Conservation (phyloP, 2,888 invertebrate species). For the Aspidiotus destructor region DNA sequence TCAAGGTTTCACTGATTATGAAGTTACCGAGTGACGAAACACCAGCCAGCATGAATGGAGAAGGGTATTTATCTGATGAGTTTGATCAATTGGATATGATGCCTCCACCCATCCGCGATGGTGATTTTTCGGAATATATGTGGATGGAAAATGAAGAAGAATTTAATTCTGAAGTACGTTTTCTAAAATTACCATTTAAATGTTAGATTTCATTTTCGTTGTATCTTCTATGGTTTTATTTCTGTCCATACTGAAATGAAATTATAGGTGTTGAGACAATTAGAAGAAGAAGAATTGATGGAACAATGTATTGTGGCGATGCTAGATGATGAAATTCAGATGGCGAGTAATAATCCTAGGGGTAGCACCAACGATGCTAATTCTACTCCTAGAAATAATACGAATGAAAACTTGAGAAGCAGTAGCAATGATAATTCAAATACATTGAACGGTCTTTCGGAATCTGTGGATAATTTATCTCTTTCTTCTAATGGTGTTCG, state of each 20-base stretch:
- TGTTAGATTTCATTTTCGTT: background rate
- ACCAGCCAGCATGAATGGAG: conserved; percentile 12
- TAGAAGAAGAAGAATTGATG: conserved; percentile 79
- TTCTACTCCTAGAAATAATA: conserved; percentile 14
- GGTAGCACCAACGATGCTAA: background rate
- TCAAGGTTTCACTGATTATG: conserved; percentile 15
- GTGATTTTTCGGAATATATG: conserved; percentile 80
- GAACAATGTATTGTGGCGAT: conserved; percentile 79
- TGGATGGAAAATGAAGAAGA: conserved; percentile 95
- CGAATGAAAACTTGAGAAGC: conserved; percentile 26
- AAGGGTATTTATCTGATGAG: conserved; percentile 24
- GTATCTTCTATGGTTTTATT: too few relatives aligned
- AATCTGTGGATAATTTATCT: conserved; percentile 26
- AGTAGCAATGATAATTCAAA: conserved; percentile 6
- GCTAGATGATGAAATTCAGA: conserved; percentile 51
- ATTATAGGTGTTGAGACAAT: conserved; percentile 65
- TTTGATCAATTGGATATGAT: conserved; percentile 18
- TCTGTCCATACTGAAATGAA: conserved; percentile 2
- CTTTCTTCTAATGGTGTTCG: conserved; percentile 29
- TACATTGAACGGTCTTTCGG: conserved; percentile 20
- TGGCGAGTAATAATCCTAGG: conserved; percentile 26
- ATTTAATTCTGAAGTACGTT: conserved; percentile 72
- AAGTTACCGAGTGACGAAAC: conserved; percentile 28
- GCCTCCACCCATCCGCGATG: conserved; percentile 44
- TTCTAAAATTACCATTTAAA: background rate